Conservation (phyloP, 2,888 invertebrate species). For the Mythimna ferrago region DNA sequence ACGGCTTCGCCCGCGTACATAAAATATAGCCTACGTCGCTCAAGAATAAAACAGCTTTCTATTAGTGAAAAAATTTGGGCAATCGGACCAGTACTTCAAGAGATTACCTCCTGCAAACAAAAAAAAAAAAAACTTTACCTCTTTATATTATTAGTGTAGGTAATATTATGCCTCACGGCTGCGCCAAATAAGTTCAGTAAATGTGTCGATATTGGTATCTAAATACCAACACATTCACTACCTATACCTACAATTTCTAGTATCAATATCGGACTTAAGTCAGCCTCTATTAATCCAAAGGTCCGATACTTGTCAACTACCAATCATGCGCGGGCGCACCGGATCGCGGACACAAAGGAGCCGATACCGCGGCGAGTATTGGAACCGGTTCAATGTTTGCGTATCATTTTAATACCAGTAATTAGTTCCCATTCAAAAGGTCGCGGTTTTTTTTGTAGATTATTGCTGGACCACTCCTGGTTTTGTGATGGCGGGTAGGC, state of each 20-base stretch:
- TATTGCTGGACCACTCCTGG: conserved; percentile 3
- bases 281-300: not conserved
- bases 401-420: conserved; percentile 35
- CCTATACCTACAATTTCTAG: not conserved
- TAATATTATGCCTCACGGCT: too few relatives aligned
- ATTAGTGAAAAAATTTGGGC: too few relatives aligned
- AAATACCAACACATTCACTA: not conserved
- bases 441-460: conserved; percentile 31
- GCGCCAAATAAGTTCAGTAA: too few relatives aligned
- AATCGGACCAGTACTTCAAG: too few relatives aligned
- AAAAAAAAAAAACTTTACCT: too few relatives aligned
- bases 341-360: conserved; percentile 42
- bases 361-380: conserved; percentile 9
- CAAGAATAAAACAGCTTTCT: too few relatives aligned
- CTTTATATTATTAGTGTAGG: too few relatives aligned
- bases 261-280: conserved; percentile 11
- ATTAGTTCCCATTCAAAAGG: conserved; percentile 54
- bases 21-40: too few relatives aligned
- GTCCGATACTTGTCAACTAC: conserved; percentile 35
- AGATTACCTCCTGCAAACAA: too few relatives aligned
- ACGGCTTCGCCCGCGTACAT: too few relatives aligned
- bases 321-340: conserved; percentile 21
- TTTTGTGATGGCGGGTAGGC: not conserved
- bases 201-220: too few relatives aligned
- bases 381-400: conserved; percentile 52